Percentiles rank a stretch among this genome's conserved stretches.
Evolutionary conservation across 2,113 vertebrate species (phyloP).

Genomic region (Microtus montanus): DNA sequence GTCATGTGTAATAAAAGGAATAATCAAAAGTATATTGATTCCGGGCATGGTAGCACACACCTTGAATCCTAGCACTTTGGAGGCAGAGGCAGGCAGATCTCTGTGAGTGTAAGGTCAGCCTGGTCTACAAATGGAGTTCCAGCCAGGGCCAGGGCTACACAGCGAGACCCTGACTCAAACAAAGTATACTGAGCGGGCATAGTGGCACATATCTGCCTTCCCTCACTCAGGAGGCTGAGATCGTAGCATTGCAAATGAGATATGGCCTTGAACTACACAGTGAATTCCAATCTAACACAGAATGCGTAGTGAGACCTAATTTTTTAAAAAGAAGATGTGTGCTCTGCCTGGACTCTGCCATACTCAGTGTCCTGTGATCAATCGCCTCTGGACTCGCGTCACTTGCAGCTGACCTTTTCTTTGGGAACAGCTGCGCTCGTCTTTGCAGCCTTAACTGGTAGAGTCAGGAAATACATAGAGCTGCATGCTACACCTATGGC

Average conservation of each 20-base stretch:
- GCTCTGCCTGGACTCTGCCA: background rate
- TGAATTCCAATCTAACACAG: background rate
- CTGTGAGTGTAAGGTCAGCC: background rate
- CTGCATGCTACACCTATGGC: background rate
- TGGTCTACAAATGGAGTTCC: background rate
- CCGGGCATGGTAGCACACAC: background rate
- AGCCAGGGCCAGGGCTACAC: background rate
- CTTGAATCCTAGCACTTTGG: background rate
- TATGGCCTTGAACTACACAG: background rate
- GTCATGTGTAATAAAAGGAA: background rate
- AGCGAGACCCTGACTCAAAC: background rate
- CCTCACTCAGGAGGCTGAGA: background rate
- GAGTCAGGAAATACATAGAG: background rate
- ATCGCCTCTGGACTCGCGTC: background rate
- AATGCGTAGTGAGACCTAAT: background rate
- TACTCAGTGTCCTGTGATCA: background rate
- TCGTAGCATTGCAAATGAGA: background rate
- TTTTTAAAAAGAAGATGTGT: background rate
- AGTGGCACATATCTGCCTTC: too few species aligned
- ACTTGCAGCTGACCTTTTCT: constrained; percentile 4
- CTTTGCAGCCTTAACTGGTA: background rate
- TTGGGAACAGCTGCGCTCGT: background rate
- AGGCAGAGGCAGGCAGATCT: background rate
- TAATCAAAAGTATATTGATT: background rate
- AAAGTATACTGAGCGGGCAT: background rate